Base-by-base conservation (phyloP, 2,888 invertebrate genomes). In the Oegoconia quadripuncta region DNA sequence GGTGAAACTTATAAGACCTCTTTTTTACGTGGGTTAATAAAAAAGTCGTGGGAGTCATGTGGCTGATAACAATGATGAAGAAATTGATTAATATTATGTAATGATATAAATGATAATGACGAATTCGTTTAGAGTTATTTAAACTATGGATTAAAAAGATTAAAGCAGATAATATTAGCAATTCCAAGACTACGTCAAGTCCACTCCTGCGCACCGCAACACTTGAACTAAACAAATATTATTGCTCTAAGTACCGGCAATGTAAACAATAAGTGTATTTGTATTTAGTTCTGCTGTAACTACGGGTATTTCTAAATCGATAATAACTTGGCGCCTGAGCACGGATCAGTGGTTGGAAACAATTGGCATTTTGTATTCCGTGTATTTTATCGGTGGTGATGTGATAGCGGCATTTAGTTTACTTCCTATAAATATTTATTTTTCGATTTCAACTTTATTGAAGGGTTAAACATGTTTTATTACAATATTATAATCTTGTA, bases 261-360 rank as follows among this genome's bases (percentile, higher is more conserved):
- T 44, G 48, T 42, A 53, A 52, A 50, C 54, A 47, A 32, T 39
- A 23, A 27, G 11, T 12, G 33, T 18, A 8, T n/a, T 26, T 26
- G 34, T 33, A 34, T 42, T 39, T 39, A 39, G 35, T 42, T 42
- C 36, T 41, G 40, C 39, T 34, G 34, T 31, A 17, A 27, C 37
- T 32, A n/a, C n/a, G n/a, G n/a, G n/a, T n/a, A 23, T 49, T 51
- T 44, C 49, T 46, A 46, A 47, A 39, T 43, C 44, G 35, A 37
- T 37, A 42, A 42, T 41, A 44, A 42, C 32, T 31, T 34, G 44
- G 44, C 40, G 44, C 51, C 53, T 47, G 44, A 27, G 44, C 34
- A 34, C 32, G 46, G 26, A 23, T 46, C 52, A 50, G 42, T 33
- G 39, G 50, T 39, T 39, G 35, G 20, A 42, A 46, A 42, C 42